phyloP scores from a whole-genome alignment of 2,888 invertebrate genomes.

The Teleiodes luculella region DNA sequence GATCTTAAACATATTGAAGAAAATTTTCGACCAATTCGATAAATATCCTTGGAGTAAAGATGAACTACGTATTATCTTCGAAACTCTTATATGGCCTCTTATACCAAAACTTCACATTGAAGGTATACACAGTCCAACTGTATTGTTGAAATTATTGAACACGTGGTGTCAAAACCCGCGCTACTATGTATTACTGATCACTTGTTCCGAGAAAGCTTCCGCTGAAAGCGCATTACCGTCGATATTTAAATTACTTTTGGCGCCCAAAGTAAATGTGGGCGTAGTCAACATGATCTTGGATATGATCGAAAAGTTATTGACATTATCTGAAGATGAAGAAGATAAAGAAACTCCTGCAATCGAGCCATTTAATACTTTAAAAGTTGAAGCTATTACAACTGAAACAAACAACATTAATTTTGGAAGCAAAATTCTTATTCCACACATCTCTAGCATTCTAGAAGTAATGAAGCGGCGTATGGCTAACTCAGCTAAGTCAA shows the following conservation, averaged over 20 bases:
- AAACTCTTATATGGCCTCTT: slow-evolving; percentile 89
- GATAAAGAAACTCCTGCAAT: slow-evolving; percentile 59
- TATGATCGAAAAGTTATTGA: slow-evolving; percentile 86
- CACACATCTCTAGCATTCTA: slow-evolving; percentile 85
- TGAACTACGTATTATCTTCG: slow-evolving; percentile 87
- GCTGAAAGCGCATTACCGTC: slow-evolving; percentile 80
- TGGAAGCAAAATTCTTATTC: slow-evolving; percentile 85
- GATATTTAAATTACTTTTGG: slow-evolving; percentile 84
- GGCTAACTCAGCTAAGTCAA: slow-evolving; percentile 75
- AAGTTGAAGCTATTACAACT: slow-evolving; percentile 31
- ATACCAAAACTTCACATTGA: slow-evolving; percentile 87
- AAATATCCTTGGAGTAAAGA: slow-evolving; percentile 83
- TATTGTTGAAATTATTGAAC: slow-evolving; percentile 87
- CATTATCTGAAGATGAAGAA: slow-evolving; percentile 80
- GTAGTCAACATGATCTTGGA: slow-evolving; percentile 85
- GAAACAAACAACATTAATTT: slow-evolving; percentile 78
- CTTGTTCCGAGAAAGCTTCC: slow-evolving; percentile 65
- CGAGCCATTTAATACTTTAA: slow-evolving; percentile 55
- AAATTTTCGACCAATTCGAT: slow-evolving; percentile 89
- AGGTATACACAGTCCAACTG: slow-evolving; percentile 90
- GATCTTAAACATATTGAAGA: slow-evolving; percentile 80
- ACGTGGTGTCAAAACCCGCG: slow-evolving; percentile 89
- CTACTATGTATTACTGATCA: slow-evolving; percentile 85
- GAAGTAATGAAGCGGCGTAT: slow-evolving; percentile 83
- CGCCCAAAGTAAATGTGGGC: slow-evolving; percentile 81